Evolutionary conservation across 2,888 invertebrate species (phyloP), one percentile per base, ranked within the genome.

Genomic region (Phytoseiulus persimilis): DNA sequence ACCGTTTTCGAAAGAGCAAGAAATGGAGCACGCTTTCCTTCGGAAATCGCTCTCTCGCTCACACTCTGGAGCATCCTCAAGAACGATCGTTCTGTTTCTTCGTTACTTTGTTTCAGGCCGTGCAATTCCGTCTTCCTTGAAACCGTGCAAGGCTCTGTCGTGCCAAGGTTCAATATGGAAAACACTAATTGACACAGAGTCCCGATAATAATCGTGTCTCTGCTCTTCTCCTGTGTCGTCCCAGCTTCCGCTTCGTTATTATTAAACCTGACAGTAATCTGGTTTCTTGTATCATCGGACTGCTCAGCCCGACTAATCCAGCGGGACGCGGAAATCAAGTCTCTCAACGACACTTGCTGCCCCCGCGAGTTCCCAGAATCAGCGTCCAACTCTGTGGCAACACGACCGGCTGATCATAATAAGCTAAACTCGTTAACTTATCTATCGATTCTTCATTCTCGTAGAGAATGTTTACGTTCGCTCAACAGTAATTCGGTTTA

Each of bases 231-330:
- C 65, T 23, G 65, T 23, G 65, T n/a, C n/a, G n/a, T 28, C 23
- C 28, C 65, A 23, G 14, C 28, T 14, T 28, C 18, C 9, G 65
- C 28, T 1, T 65, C 65, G 65, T 65, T 28, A 65, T 65, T 65
- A 65, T 65, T 65, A 28, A 65, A 65, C 14, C 23, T 28, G 65
- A 65, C 65, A 65, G 65, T 65, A 65, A 65, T 65, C 65, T 65
- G 65, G 65, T 65, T 65, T 65, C 65, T 65, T 65, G 65, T 65
- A 65, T 65, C 65, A 65, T 65, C 65, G 65, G 65, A 65, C 65
- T 18, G 65, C 65, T 65, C 65, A 65, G 65, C 23, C 14, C 65
- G 65, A 65, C 65, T 65, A 65, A 28, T 65, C 65, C 65, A 23
- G 28, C 28, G 65, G 18, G 65, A 65, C 65, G 65, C 65, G 65